Evolutionary conservation across 2,888 invertebrate genomes (phyloP), one percentile per base, ranked within the genome.

Genomic region (Catocala sponsa): DNA sequence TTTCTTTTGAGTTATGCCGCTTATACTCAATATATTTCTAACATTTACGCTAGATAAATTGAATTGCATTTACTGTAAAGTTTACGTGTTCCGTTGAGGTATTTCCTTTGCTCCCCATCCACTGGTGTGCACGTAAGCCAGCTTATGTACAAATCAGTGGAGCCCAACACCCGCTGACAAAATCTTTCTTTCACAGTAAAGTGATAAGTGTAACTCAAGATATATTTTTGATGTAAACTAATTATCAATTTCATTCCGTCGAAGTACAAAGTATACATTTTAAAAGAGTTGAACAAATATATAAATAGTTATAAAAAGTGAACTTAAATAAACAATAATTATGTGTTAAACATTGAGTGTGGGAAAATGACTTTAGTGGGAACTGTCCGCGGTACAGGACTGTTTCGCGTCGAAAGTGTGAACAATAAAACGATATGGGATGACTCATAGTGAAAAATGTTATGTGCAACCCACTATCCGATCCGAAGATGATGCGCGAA

Each of bases 401-500:
- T 79, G 76, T 89, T 91, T 91, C 77, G 79, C 86, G 88, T 86
- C 72, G 78, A 85, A 90, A 90, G 87, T 92, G 92, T 88, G 71
- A 88, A 82, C 78, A 85, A 83, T 80, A 93, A 91, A 94, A 92
- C 90, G 92, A 92, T 94, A 94, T 94, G 94, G 94, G 93, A 94
- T 94, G 94, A 94, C 89, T 94, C 89, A 91, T 91, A 91, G 92
- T 93, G 94, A 88, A 90, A 90, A 91, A 94, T 94, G 92, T 90
- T 88, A 85, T 85, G 84, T 89, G 83, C 89, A 84, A 87, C 89
- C 87, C 82, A 86, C 88, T 89, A 69, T 91, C 86, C 91, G 83
- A 83, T 85, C 86, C 89, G 85, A 94, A 93, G 93, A 94, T 94
- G 94, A 95, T 94, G 94, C 94, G 92, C 88, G 94, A 94, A 84